Conservation (phyloP, 2,113 vertebrate genomes). For the Conger conger region DNA sequence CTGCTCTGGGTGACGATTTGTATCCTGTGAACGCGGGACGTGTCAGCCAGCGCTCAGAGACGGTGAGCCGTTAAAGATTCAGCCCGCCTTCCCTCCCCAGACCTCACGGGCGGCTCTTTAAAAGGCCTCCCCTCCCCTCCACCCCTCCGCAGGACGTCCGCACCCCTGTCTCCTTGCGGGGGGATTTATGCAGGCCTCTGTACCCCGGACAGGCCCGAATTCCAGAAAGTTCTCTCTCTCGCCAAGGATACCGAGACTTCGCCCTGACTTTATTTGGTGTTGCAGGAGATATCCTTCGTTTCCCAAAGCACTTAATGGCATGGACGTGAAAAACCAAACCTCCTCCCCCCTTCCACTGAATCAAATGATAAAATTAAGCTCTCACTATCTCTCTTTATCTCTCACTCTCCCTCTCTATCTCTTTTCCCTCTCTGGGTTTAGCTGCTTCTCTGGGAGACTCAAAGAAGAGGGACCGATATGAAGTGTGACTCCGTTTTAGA, state of each 20-base stretch:
- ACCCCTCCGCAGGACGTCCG: neutral
- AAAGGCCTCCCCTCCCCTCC: neutral
- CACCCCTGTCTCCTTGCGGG: neutral
- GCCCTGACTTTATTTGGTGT: neutral
- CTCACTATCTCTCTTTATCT: neutral
- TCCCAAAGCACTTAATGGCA: neutral
- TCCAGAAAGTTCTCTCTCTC: neutral
- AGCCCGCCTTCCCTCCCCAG: neutral
- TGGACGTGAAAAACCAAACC: neutral
- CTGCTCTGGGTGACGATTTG: neutral
- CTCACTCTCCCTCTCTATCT: neutral
- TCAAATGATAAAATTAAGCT: neutral
- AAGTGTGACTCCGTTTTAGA: no score
- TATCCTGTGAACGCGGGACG: neutral
- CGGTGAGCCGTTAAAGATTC: slow-evolving; percentile 8
- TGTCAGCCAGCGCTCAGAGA: neutral
- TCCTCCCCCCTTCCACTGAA: neutral
- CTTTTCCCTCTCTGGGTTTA: neutral
- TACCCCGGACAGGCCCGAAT: neutral
- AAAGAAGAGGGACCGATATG: no score
- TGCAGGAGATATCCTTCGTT: neutral
- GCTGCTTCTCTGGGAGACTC: no score
- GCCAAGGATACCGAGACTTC: neutral
- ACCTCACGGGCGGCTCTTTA: neutral
- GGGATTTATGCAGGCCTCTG: neutral